Base-by-base conservation (phyloP, 2,113 vertebrate species). In the Festucalex cinctus region DNA sequence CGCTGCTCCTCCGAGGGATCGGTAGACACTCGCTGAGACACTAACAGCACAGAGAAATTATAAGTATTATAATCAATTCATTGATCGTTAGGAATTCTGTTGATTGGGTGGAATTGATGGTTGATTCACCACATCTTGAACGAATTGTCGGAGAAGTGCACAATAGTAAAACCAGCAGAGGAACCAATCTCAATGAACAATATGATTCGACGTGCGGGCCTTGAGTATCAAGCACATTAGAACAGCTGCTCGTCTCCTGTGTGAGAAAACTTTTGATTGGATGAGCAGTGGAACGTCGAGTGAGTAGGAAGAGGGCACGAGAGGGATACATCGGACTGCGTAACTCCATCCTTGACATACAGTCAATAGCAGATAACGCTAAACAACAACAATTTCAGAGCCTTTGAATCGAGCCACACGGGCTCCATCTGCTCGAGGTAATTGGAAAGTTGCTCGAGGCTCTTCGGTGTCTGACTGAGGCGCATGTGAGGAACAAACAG, bases 361-460 rank as follows among this genome's bases (percentile, higher is more conserved):
- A 26, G 60, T 62, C 60, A 62, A 62, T 43, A 62, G 14, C 13
- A 62, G 39, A 61, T 61, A 61, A 61, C 58, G 22, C 36, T 61
- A 61, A 39, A 62, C 39, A 62, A 24, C 59, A 39, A 43, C 39
- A 26, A 62, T 62, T 62, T 57, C 12, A 8, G 22, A 61, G 36
- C 22, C 22, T 62, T 43, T 62, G 43, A 62, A 62, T 62, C 13
- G 58, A 61, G 36, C 12, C 5, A 22, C 36, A 1, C 20, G 3
- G 9, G 39, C 60, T 24, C 60, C 39, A 62, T 62, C 39, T 62
- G 60, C 60, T 43, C 6, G 39, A 43, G 39, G 60, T 62, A 62
- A 62, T 62, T 62, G 60, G 36, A 62, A 43, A 62, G 60, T 43
- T 43, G 60, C 60, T 26, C 3, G 14, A 62, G 60, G 60, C 60